These are phyloP conservation scores for Scolopax mira DNA, from an alignment of 2,113 vertebrate species.

Conservation along the genomic window DNA sequence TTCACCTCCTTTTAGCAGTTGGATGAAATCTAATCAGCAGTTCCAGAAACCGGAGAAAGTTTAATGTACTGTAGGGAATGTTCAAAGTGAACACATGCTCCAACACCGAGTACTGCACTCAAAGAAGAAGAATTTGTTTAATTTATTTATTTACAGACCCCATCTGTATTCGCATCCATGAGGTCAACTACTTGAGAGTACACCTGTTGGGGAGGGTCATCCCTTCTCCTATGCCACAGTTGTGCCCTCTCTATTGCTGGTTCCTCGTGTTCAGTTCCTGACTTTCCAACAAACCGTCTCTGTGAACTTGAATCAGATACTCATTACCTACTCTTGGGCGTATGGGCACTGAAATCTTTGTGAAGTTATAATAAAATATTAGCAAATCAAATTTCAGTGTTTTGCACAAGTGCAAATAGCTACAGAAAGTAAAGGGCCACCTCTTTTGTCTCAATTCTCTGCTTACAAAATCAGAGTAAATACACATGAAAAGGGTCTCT, in stretches of 20 bases:
- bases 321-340: neutral
- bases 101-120: neutral
- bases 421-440: neutral
- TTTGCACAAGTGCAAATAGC: neutral
- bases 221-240: neutral
- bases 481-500: neutral
- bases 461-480: neutral
- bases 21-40: constrained; percentile 7
- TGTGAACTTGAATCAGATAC: neutral
- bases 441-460: neutral
- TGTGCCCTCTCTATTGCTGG: neutral
- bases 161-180: neutral
- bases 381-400: neutral
- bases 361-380: neutral
- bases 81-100: neutral
- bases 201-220: neutral
- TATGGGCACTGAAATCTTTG: neutral
- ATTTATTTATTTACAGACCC: neutral
- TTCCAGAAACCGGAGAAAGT: neutral
- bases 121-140: neutral
- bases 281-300: neutral
- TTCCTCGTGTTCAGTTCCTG: neutral
- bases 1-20: constrained; percentile 1
- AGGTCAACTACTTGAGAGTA: neutral
- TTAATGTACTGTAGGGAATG: neutral